Conservation (phyloP, 2,888 invertebrate genomes). For the Sarcophaga variegata region DNA sequence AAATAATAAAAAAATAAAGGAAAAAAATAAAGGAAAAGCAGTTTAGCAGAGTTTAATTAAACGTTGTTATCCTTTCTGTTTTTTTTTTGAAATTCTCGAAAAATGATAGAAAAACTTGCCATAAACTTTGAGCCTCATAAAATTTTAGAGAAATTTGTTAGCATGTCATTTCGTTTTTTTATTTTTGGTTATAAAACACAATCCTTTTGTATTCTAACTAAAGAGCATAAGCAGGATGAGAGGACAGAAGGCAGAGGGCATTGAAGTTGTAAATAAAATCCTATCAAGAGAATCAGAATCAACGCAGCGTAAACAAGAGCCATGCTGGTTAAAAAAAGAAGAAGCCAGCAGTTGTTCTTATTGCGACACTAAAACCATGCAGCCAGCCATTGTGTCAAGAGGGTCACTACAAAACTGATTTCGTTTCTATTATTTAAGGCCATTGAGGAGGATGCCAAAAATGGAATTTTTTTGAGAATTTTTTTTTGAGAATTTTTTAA, state of each 20-base stretch:
- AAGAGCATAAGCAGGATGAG: constrained; percentile 2
- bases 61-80: neutral
- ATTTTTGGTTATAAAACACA: constrained; percentile 70
- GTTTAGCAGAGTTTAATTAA: neutral
- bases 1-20: too few relatives aligned
- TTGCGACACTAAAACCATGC: constrained; percentile 56
- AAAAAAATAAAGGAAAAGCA: neutral
- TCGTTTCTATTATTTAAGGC: constrained; percentile 53
- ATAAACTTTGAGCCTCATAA: constrained; percentile 61
- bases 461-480: neutral
- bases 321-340: constrained; percentile 32
- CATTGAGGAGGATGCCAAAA: constrained; percentile 63
- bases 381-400: constrained; percentile 63
- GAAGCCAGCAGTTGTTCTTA: constrained; percentile 61
- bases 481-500: neutral
- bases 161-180: neutral
- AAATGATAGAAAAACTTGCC: neutral
- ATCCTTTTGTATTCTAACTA: constrained; percentile 31
- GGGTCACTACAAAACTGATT: constrained; percentile 47
- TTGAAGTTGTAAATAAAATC: constrained; percentile 17
- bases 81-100: too few relatives aligned
- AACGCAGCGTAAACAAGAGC: constrained; percentile 79
- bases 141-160: constrained; percentile 44
- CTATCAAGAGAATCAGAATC: constrained; percentile 75
- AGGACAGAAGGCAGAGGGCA: too few relatives aligned